These are phyloP conservation scores for Bettongia penicillata DNA, from an alignment of 2,113 vertebrate species.

Conservation along the genomic window DNA sequence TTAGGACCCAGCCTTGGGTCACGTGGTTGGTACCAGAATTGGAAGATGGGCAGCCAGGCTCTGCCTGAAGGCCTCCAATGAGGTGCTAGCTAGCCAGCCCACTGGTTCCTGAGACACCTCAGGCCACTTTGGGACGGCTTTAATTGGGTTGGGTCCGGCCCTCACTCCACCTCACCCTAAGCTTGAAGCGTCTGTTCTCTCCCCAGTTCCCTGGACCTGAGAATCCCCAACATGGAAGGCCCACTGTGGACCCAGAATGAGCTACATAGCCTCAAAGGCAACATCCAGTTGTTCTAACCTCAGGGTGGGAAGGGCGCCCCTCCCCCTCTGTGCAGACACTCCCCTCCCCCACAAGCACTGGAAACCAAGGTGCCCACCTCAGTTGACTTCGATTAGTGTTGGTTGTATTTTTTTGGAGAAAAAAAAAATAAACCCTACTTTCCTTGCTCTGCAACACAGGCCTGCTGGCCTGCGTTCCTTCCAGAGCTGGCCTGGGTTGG, in stretches of 20 bases:
- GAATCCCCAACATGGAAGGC: conserved; percentile 74
- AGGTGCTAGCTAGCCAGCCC: conserved; percentile 34
- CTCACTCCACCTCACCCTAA: conserved; percentile 60
- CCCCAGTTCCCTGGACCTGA: conserved; percentile 74
- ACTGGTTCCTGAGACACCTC: not conserved
- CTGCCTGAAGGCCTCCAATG: not conserved
- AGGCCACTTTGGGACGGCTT: not conserved
- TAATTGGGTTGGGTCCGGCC: not conserved
- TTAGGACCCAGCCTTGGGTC: not conserved
- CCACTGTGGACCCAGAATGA: conserved; percentile 86
- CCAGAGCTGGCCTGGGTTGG: not conserved
- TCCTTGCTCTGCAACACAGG: not conserved
- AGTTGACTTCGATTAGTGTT: not conserved
- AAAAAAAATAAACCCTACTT: not conserved
- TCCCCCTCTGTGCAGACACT: not conserved
- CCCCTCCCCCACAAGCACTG: not conserved
- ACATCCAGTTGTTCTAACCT: conserved; percentile 86
- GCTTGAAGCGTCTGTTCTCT: conserved; percentile 56
- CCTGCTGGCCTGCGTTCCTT: not conserved
- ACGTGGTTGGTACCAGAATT: not conserved
- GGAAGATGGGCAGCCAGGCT: not conserved
- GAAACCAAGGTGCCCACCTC: not conserved
- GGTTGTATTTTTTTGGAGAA: not conserved
- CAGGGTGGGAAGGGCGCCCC: not conserved
- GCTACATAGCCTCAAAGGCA: conserved; percentile 85